These are phyloP conservation scores for Antigone vipio DNA, from an alignment of 2,113 vertebrate genomes.

Conservation along the genomic window DNA sequence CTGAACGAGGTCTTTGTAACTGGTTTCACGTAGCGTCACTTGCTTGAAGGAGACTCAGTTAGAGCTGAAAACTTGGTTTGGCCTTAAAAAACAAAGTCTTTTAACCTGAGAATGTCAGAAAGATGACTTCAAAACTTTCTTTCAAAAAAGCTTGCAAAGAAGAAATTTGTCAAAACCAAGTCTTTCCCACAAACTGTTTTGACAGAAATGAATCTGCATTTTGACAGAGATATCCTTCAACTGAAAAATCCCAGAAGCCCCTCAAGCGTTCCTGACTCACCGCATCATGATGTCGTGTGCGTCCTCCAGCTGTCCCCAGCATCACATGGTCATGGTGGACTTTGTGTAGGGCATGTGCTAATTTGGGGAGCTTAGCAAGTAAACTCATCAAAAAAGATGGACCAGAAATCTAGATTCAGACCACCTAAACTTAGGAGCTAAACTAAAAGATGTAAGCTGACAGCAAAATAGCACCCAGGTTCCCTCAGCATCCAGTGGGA, in stretches of 20 bases:
- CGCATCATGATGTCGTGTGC: accelerated
- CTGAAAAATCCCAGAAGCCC: background rate
- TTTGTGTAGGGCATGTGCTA: background rate
- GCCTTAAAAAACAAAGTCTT: background rate
- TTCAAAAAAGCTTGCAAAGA: background rate
- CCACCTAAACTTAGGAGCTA: background rate
- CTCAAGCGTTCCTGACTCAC: background rate
- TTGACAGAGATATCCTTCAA: background rate
- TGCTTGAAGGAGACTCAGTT: background rate
- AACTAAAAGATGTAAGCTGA: background rate
- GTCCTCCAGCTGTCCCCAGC: background rate
- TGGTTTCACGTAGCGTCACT: background rate
- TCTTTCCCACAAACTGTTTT: background rate
- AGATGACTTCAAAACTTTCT: background rate
- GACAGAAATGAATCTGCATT: background rate
- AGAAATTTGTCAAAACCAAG: background rate
- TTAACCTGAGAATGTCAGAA: background rate
- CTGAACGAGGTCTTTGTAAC: conserved; percentile 21
- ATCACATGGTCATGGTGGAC: background rate
- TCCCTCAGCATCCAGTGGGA: background rate
- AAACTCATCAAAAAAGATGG: background rate
- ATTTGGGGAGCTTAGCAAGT: background rate
- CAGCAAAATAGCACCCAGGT: background rate
- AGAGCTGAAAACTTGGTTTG: background rate
- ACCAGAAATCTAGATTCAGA: background rate